These are phyloP conservation scores for Pocota personata DNA, from an alignment of 2,888 invertebrate species.

Conservation along the genomic window DNA sequence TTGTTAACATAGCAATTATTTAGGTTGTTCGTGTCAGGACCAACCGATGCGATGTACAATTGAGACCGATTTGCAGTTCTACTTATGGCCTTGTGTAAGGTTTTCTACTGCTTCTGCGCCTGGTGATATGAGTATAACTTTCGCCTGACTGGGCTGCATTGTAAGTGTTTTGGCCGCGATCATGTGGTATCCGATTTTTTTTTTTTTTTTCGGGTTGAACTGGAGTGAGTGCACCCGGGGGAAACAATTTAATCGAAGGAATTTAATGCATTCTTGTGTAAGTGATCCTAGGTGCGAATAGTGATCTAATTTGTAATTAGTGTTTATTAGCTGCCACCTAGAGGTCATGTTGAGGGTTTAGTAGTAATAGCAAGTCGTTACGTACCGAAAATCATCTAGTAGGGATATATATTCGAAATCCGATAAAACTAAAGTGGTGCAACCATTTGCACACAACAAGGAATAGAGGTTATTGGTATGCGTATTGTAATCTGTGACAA, in stretches of 20 bases:
- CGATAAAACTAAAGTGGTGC: no score
- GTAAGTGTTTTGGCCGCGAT: constrained; percentile 19
- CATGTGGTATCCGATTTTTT: background rate
- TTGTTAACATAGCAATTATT: constrained; percentile 73
- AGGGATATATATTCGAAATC: no score
- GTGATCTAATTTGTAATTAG: no score
- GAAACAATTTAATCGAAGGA: background rate
- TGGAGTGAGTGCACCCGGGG: background rate
- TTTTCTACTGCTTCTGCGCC: background rate
- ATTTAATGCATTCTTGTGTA: background rate
- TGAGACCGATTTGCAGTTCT: constrained; percentile 69
- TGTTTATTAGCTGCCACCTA: no score
- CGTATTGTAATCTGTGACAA: no score
- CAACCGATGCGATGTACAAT: constrained; percentile 70
- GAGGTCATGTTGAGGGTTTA: no score
- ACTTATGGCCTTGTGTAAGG: constrained; percentile 43
- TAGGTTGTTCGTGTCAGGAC: constrained; percentile 73
- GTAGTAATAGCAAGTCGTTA: no score
- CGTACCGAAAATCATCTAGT: no score
- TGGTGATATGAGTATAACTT: constrained; percentile 61
- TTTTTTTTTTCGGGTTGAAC: background rate
- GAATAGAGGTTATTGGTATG: no score
- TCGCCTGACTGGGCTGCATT: constrained; percentile 22
- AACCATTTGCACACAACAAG: no score
- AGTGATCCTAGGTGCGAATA: no score